Conservation (phyloP, 1,140 invertebrate genomes). For the Drosophila tsacasi region DNA sequence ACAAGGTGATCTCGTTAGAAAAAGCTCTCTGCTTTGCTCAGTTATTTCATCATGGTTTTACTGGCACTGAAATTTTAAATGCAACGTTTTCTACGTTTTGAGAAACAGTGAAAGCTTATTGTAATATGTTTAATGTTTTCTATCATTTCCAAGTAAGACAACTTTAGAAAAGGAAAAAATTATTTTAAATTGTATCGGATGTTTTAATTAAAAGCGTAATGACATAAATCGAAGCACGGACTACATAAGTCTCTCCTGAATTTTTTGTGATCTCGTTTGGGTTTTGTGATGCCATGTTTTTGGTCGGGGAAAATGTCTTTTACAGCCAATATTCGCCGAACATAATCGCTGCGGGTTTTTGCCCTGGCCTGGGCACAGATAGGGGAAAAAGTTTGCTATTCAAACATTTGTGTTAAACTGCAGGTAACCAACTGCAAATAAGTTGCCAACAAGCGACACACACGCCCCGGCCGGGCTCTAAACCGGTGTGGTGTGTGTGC, state of each 20-base stretch:
- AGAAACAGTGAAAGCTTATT: not conserved
- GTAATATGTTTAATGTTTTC: too few relatives aligned
- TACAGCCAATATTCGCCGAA: slow-evolving; percentile 29
- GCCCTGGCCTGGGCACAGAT: slow-evolving; percentile 11
- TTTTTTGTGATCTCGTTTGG: not conserved
- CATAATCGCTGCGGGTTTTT: slow-evolving; percentile 31
- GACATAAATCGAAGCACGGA: too few relatives aligned
- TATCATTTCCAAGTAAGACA: too few relatives aligned
- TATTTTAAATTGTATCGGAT: too few relatives aligned
- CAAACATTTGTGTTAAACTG: slow-evolving; percentile 78
- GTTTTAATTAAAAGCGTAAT: not conserved
- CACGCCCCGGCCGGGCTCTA: not conserved
- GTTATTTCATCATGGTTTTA: too few relatives aligned
- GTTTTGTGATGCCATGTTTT: not conserved
- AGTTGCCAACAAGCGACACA: slow-evolving; percentile 56
- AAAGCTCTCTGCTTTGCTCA: too few relatives aligned
- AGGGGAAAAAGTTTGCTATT: slow-evolving; percentile 57
- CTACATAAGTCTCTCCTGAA: not conserved
- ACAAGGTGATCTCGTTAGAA: too few relatives aligned
- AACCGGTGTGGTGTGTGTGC: slow-evolving; percentile 4
- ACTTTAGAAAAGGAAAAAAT: too few relatives aligned
- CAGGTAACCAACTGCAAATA: slow-evolving; percentile 79
- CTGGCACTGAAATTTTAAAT: not conserved
- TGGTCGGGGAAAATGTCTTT: not conserved
- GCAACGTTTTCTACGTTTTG: not conserved